Evolutionary conservation across 1,140 invertebrate species (phyloP).

Genomic region (Lordiphosa collinella): DNA sequence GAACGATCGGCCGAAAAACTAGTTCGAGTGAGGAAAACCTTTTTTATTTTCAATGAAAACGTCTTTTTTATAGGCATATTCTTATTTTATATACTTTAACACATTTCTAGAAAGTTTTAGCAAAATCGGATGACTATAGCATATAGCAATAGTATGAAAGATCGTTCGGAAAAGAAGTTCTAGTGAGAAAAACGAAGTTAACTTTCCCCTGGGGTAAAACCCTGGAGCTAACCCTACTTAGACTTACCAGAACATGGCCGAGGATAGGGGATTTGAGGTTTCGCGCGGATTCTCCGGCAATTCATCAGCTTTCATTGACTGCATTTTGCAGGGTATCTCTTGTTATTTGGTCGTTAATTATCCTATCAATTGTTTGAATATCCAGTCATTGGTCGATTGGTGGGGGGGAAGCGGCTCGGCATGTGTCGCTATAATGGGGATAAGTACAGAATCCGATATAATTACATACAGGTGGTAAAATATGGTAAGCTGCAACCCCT

Average conservation of each 20-base stretch:
- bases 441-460: background rate
- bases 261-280: constrained; percentile 62
- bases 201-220: too few species aligned
- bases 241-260: constrained; percentile 72
- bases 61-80: too few species aligned
- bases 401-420: constrained; percentile 1
- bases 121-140: too few species aligned
- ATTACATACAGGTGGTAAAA: background rate
- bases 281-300: constrained; percentile 75
- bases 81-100: too few species aligned
- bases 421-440: constrained; percentile 19
- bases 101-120: too few species aligned
- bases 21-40: too few species aligned
- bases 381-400: constrained; percentile 43
- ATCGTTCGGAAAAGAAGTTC: too few species aligned
- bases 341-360: constrained; percentile 34
- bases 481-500: background rate
- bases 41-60: too few species aligned
- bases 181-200: too few species aligned
- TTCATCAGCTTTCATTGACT: constrained; percentile 70
- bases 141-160: too few species aligned
- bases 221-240: too few species aligned
- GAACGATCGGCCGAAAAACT: too few species aligned
- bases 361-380: constrained; percentile 27
- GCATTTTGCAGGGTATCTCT: constrained; percentile 51